Percentiles rank a stretch among this genome's conserved stretches.
These are phyloP conservation scores for Chelonus formosanus DNA, from an alignment of 2,888 invertebrate genomes.

Conservation along the genomic window DNA sequence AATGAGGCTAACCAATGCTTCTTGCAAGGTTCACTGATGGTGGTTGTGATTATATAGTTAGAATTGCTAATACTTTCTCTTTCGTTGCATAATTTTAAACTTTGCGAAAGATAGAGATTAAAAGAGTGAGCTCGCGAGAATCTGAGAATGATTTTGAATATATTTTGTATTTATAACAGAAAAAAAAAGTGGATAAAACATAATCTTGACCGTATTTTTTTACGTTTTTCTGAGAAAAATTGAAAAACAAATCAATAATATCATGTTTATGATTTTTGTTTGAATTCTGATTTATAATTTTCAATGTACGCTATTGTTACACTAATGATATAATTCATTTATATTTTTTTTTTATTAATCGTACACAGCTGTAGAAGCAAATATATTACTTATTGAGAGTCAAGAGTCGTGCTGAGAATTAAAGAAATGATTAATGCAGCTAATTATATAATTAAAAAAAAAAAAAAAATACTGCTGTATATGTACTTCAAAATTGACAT, in stretches of 20 bases:
- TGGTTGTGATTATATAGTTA: conserved; percentile 45
- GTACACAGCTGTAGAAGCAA: neutral
- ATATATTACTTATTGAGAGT: neutral
- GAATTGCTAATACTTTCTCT: conserved; percentile 32
- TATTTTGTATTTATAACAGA: conserved; percentile 14
- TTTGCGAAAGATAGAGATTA: conserved; percentile 8
- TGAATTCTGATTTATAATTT: neutral
- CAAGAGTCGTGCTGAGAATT: conserved; percentile 11
- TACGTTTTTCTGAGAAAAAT: neutral
- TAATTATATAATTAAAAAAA: conserved; percentile 9
- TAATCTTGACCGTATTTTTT: neutral
- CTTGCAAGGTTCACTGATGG: conserved; percentile 40
- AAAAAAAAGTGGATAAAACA: conserved; percentile 6
- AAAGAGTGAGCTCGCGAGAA: neutral
- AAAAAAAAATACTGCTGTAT: conserved; percentile 27
- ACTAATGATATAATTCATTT: neutral
- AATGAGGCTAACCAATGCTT: conserved; percentile 26
- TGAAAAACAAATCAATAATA: neutral
- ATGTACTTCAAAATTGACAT: conserved; percentile 25
- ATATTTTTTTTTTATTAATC: neutral
- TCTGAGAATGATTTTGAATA: neutral
- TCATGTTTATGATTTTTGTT: conserved; percentile 10
- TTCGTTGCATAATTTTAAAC: conserved; percentile 20
- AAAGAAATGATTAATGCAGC: conserved; percentile 1
- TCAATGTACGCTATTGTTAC: no score